These are phyloP conservation scores for Meriones unguiculatus DNA, from an alignment of 2,113 vertebrate species.

Conservation along the genomic window DNA sequence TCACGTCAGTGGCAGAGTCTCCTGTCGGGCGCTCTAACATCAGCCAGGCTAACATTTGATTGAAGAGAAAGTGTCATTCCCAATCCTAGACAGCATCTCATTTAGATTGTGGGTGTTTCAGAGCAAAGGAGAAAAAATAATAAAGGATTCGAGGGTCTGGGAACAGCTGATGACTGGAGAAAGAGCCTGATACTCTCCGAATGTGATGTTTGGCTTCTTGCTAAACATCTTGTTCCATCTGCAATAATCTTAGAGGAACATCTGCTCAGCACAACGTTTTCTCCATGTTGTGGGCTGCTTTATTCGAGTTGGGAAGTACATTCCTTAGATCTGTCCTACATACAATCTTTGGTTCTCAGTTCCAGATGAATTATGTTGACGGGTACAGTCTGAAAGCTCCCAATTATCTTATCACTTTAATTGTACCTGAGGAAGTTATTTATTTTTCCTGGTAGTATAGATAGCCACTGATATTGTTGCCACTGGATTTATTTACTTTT, in stretches of 20 bases:
- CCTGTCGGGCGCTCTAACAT: background rate
- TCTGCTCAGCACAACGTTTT: background rate
- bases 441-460: background rate
- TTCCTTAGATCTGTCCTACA: background rate
- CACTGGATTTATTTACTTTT: background rate
- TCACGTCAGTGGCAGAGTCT: background rate
- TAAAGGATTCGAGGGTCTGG: background rate
- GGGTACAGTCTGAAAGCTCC: background rate
- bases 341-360: background rate
- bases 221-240: background rate
- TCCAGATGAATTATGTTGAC: conserved; percentile 13
- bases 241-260: background rate
- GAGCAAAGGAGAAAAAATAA: background rate
- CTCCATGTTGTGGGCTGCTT: background rate
- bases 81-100: background rate
- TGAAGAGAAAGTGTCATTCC: background rate
- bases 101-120: background rate
- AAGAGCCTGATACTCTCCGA: background rate
- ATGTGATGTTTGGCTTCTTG: background rate
- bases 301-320: conserved; percentile 27
- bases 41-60: background rate
- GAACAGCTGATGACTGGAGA: background rate
- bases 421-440: background rate
- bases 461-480: background rate
- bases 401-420: conserved; percentile 56